Evolutionary conservation across 2,113 vertebrate species (phyloP), one percentile per base, ranked within the genome.

Genomic region (Coracopsis vasa): DNA sequence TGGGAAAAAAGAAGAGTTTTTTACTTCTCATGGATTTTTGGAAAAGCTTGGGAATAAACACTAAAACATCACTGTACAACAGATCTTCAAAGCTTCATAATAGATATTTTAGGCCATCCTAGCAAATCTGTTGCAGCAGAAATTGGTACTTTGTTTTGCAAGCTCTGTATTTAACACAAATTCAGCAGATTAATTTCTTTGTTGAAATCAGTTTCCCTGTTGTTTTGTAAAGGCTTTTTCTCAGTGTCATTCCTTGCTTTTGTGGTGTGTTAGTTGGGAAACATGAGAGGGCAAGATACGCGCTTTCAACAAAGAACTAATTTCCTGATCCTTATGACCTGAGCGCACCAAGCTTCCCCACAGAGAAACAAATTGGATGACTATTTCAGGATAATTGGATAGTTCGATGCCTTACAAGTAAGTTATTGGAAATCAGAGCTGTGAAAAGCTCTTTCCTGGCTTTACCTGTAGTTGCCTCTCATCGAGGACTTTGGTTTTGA

Each of bases 311-410:
- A 95, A 96, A 84, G 74, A 95, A 60, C 53, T 96, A 51, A 97
- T 98, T 96, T 96, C 81, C 82, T 92, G 75, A 78, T 94, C 92
- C 95, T 95, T 90, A 27, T 79, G 95, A 95, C 95, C 88, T 25
- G 16, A 95, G 80, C 23, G 4, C 27, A 24, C 84, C 81, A 94
- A 81, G 84, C 80, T 96, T 92, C 95, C 97, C 97, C 85, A 93
- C 85, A 51, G 96, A 96, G 97, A 97, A 97, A 93, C 93, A 97
- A 98, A 97, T 96, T 95, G 96, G 84, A 95, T 92, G 66, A 95
- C 90, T 95, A 44, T 95, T 97, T 97, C 95, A 96, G 86, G 72
- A 92, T 97, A 97, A 98, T 96, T 96, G 96, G 88, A 82, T 96
- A 83, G 87, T 81, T 94, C 29, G 39, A 80, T 95, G 78, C 77